Base-by-base conservation (phyloP, 2,888 invertebrate genomes). In the Xylota sylvarum region DNA sequence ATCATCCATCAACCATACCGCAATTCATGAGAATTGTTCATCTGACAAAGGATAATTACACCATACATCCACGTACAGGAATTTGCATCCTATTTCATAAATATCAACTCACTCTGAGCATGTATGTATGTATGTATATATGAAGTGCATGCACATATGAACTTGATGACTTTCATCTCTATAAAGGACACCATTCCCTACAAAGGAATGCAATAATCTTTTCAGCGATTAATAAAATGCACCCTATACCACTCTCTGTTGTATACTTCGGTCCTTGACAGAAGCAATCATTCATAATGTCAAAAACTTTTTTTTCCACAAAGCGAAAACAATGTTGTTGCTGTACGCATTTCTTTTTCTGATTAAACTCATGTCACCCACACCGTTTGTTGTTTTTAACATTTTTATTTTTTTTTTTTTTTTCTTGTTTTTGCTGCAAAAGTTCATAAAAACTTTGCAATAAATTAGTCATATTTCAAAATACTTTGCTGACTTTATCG, bases 371-470 rank as follows among this genome's bases (percentile, higher is more conserved):
- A 5, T 9, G 17, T 32, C 56, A 60, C 37, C 4, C 40, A 40
- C 7, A 17, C 17, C 46, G 7, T 40, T 27, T 12, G 5, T 12
- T 23, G 6, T 12, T 32, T 32, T 32, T 7, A 32, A 32, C 27
- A 1, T 14, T 12, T 5, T 12, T 40, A 12, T 35, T n/a, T 9
- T 12, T 37, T 19, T 12, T 5, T 9, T 10, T 23, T n/a, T 19
- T 0, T 40, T 7, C 35, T 19, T 19, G 6, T 23, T 12, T 40
- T 0, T 10, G 37, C 40, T 4, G 4, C 0, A 23, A 60, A 60
- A 40, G n/a, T 23, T 40, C 40, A 43, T 43, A 43, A 40, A 62
- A 62, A 43, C 27, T 40, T 43, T 43, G 40, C 43, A 62, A 62
- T 62, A 27, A 60, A 62, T 62, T 43, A 43, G 14, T 5, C 23